Conservation (phyloP, 2,888 invertebrate species). For the Platycheirus rosarum region DNA sequence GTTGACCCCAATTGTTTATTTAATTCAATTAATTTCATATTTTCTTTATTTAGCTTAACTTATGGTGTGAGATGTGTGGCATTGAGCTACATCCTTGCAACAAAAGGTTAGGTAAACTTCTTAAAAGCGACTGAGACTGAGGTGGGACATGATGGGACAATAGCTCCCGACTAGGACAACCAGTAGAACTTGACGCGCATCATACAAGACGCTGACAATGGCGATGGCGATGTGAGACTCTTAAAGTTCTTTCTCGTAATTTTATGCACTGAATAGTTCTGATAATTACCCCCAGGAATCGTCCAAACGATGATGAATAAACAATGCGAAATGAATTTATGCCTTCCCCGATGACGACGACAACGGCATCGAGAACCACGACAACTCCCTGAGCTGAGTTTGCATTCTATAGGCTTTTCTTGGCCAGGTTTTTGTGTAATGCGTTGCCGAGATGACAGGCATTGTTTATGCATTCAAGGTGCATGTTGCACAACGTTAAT, state of each 20-base stretch:
- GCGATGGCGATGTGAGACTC: slow-evolving; percentile 24
- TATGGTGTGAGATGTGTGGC: slow-evolving; percentile 16
- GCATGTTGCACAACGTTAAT: slow-evolving; percentile 72
- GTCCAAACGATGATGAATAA: slow-evolving; percentile 67
- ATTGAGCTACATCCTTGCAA: slow-evolving; percentile 30
- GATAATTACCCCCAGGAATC: slow-evolving; percentile 71
- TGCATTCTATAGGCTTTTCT: slow-evolving; percentile 54
- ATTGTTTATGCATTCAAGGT: slow-evolving; percentile 73
- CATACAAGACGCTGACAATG: too few species aligned
- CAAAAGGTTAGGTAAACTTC: slow-evolving; percentile 20
- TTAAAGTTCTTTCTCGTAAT: slow-evolving; percentile 42
- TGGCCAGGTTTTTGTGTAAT: slow-evolving; percentile 51
- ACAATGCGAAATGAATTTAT: slow-evolving; percentile 65
- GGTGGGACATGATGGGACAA: neutral
- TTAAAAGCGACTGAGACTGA: neutral
- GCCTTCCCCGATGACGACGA: slow-evolving; percentile 21
- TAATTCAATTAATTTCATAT: slow-evolving; percentile 61
- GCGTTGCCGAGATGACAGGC: slow-evolving; percentile 66
- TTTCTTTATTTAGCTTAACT: neutral
- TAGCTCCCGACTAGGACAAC: neutral
- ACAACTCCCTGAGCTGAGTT: slow-evolving; percentile 22
- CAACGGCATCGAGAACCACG: slow-evolving; percentile 12
- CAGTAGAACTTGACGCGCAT: neutral
- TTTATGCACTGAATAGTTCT: slow-evolving; percentile 68
- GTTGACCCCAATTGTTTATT: slow-evolving; percentile 57